Conservation (phyloP, 1,140 invertebrate genomes). For the Lycorma delicatula region DNA sequence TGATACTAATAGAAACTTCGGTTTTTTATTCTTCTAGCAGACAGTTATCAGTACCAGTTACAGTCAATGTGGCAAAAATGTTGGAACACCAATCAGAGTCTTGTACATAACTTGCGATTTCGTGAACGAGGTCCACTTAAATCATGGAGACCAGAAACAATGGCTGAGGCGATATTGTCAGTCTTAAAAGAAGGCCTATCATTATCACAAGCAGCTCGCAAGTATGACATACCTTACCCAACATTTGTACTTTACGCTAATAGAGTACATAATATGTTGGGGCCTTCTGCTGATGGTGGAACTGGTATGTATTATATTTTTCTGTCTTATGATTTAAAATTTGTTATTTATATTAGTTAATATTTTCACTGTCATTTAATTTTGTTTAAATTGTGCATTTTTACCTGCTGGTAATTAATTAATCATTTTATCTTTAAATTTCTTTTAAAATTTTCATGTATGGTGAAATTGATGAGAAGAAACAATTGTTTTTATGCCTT, state of each 20-base stretch:
- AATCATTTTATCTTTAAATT: no score
- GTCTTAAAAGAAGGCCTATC: conserved; percentile 83
- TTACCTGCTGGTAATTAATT: no score
- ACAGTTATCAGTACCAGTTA: conserved; percentile 88
- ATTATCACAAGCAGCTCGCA: conserved; percentile 78
- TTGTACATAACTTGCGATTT: conserved; percentile 80
- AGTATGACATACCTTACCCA: conserved; percentile 89
- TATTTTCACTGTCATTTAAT: no score
- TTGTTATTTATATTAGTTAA: no score
- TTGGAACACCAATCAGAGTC: conserved; percentile 81
- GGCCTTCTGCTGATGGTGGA: conserved; percentile 76
- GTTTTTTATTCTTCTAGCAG: conserved; percentile 48
- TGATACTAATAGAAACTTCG: no score
- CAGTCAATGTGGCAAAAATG: conserved; percentile 92
- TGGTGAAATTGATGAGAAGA: no score
- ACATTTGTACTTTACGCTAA: conserved; percentile 92
- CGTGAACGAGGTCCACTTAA: conserved; percentile 85
- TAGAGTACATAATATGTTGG: conserved; percentile 86
- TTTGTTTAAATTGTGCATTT: no score
- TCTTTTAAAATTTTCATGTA: no score
- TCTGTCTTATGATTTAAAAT: no score
- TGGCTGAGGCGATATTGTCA: conserved; percentile 87
- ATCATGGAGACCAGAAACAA: conserved; percentile 86
- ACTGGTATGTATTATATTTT: conserved; percentile 51
- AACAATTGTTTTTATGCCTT: no score